Evolutionary conservation across 2,888 invertebrate species (phyloP), one percentile per base, ranked within the genome.

Genomic region (Tetropium fuscum): DNA sequence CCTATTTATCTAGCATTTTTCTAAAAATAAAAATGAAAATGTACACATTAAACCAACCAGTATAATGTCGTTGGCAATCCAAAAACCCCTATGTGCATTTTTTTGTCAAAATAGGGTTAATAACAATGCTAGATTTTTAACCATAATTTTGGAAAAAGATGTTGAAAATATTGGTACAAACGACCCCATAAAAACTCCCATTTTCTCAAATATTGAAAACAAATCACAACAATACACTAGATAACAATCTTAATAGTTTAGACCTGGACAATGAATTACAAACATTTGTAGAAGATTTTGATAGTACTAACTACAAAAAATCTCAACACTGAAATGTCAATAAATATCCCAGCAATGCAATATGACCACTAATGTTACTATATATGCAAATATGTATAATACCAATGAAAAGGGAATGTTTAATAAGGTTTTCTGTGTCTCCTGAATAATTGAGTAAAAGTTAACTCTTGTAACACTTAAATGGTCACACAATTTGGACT

Each of bases 251-350:
- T 2, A 34, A 34, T 2, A 13, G 13, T 34, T 34, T 34, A 34
- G 13, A 10, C 11, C 1, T 34, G 34, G 34, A 34, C 13, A 11
- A 2, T 32, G 18, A 32, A 19, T 1, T 48, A 25, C 15, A 16
- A 48, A 32, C 2, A 15, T 48, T 48, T 15, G 11, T 10, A 34
- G 34, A 34, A 34, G 2, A 34, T 34, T 34, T 34, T 34, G 27
- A 18, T 25, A 45, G 25, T 10, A 45, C 3, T 22, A 32, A 32
- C n/a, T 15, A 34, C 13, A n/a, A 11, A 10, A 11, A 34, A 34
- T 34, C 3, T 34, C 11, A 34, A 10, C 3, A 2, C 34, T 34
- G 34, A 34, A 6, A 6, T 3, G 34, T 34, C 34, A 10, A 2
- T 1, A 34, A 34, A 34, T 10, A 11, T 34, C 2, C 13, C 11